Base-by-base conservation (phyloP, 1,140 invertebrate species). In the Hypsibius dujardini region DNA sequence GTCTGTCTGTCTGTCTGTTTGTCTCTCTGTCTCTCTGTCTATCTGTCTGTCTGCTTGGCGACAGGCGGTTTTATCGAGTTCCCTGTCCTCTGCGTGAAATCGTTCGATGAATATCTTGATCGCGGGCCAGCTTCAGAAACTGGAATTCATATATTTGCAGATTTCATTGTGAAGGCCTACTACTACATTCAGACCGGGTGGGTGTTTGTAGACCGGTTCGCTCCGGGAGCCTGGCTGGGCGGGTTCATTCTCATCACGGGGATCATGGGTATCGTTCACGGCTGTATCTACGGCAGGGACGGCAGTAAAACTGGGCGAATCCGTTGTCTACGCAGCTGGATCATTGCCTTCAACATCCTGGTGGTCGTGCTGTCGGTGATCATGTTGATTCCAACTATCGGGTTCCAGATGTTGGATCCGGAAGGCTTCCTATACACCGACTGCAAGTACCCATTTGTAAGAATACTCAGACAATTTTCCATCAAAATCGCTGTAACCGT, bases 371-470 rank as follows among this genome's bases (percentile, higher is more conserved):
- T 67, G 7, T 12, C 62, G 3, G 7, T 67, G 62, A 42, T 67
- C 42, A 67, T 67, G 62, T 42, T 67, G 42, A 42, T 3, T 42
- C 42, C 45, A 3, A 42, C 62, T 3, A 42, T 67, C 62, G 62
- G 62, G 3, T 67, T 12, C 12, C 62, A 42, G 7, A 7, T 67
- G 12, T 42, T 67, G 62, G 62, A 67, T 42, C 62, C 62, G 7
- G 62, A 67, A 67, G 62, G 62, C 12, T 67, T 67, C 62, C 62
- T 67, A 14, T 67, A 67, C 42, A 67, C 7, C 3, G 62, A 67
- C 42, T 67, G 62, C 62, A 42, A 67, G 42, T 67, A 14, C 62
- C 62, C 62, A 42, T 67, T 67, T 42, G 62, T 67, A 67, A n/a
- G n/a, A n/a, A n/a, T n/a, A n/a, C n/a, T n/a, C n/a, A n/a, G n/a